Evolutionary conservation across 2,888 invertebrate genomes (phyloP).

Genomic region (Hypolimnas misippus): DNA sequence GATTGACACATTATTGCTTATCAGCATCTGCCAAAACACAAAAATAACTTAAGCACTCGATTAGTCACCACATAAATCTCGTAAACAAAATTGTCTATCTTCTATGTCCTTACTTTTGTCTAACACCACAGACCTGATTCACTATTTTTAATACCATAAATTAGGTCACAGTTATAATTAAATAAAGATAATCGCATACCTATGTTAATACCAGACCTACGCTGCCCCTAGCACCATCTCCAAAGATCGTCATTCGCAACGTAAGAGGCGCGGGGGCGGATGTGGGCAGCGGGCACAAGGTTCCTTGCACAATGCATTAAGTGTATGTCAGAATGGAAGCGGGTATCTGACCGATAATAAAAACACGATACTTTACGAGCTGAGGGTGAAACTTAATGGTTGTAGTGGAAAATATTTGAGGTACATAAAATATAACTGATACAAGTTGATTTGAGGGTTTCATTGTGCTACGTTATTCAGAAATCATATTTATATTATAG

Average conservation of each 20-base stretch:
- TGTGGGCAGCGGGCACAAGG: constrained; percentile 72
- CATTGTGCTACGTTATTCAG: neutral
- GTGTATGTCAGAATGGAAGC: constrained; percentile 19
- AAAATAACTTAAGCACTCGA: no score
- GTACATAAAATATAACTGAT: no score
- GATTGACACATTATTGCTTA: no score
- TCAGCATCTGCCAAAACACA: no score
- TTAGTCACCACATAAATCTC: no score
- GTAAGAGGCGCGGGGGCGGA: constrained; percentile 53
- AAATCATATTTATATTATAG: no score
- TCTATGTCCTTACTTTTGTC: neutral
- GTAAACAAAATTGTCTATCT: no score
- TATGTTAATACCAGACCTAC: constrained; percentile 17
- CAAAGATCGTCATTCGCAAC: constrained; percentile 38
- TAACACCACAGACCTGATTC: neutral
- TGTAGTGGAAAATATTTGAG: no score
- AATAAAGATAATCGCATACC: neutral
- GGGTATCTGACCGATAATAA: neutral
- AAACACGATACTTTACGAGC: no score
- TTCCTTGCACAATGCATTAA: constrained; percentile 65
- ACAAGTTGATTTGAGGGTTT: neutral
- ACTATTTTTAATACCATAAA: neutral
- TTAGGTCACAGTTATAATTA: constrained; percentile 1
- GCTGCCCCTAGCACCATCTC: constrained; percentile 29
- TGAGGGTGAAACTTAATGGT: no score